These are phyloP conservation scores for Drosophila kurseongensis DNA, from an alignment of 1,140 invertebrate genomes.

Conservation along the genomic window DNA sequence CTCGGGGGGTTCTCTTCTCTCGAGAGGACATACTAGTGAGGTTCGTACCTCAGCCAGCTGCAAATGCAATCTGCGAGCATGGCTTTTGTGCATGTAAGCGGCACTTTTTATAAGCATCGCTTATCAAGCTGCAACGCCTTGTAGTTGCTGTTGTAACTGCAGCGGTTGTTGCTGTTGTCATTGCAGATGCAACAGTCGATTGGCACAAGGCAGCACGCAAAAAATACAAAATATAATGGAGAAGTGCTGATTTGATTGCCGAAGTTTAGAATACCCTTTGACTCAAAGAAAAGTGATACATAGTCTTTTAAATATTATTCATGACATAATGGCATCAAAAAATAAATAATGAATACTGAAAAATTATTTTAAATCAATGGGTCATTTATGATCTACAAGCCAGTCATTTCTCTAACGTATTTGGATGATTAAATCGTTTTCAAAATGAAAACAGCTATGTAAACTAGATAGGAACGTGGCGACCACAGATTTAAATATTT, in stretches of 20 bases:
- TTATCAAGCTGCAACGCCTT: conserved; percentile 58
- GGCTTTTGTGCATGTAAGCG: conserved; percentile 77
- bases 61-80: conserved; percentile 70
- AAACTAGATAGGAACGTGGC: too few species aligned
- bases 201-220: conserved; percentile 59
- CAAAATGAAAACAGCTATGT: too few species aligned
- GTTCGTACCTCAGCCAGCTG: conserved; percentile 17
- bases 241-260: background rate
- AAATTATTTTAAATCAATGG: too few species aligned
- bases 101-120: conserved; percentile 69
- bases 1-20: conserved; percentile 1
- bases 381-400: too few species aligned
- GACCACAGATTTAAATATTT: too few species aligned
- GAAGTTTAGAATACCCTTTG: conserved; percentile 9
- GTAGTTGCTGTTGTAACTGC: conserved; percentile 47
- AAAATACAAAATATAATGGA: conserved; percentile 22
- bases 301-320: too few species aligned
- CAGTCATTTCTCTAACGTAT: too few species aligned
- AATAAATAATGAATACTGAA: too few species aligned
- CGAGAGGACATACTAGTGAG: background rate
- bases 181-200: conserved; percentile 74
- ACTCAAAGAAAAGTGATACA: too few species aligned
- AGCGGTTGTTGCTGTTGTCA: conserved; percentile 62
- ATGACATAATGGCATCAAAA: too few species aligned
- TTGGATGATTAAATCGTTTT: too few species aligned